phyloP scores from a whole-genome alignment of 1,140 invertebrate genomes.

The Calephelis nemesis region DNA sequence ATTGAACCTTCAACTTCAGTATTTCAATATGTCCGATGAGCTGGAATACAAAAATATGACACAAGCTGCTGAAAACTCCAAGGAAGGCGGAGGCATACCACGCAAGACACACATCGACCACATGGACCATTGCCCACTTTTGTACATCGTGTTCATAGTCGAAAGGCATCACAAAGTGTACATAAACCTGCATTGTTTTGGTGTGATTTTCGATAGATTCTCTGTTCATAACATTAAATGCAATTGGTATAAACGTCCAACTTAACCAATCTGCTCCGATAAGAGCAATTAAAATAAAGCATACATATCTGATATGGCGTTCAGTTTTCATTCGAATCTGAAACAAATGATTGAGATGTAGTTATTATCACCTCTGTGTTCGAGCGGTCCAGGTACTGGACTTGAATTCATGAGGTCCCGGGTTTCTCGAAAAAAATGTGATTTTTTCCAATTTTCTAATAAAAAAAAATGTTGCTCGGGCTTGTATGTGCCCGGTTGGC shows the following conservation, averaged over 20 bases:
- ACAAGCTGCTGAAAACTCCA: constrained; percentile 35
- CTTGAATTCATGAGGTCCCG: too few relatives aligned
- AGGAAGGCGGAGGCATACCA: constrained; percentile 32
- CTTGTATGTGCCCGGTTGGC: too few relatives aligned
- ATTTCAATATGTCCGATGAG: constrained; percentile 47
- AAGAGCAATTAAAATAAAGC: constrained; percentile 37
- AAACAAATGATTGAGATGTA: constrained; percentile 21
- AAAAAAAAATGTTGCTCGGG: too few relatives aligned
- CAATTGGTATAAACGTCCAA: constrained; percentile 37
- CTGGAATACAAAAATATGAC: constrained; percentile 43
- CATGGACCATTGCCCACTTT: constrained; percentile 38
- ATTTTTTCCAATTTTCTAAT: too few relatives aligned
- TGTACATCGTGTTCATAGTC: constrained; percentile 42
- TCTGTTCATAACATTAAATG: constrained; percentile 40
- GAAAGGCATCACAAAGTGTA: constrained; percentile 45
- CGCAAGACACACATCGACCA: constrained; percentile 24
- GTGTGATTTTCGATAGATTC: constrained; percentile 40
- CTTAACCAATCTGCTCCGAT: constrained; percentile 34
- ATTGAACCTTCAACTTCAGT: constrained; percentile 39
- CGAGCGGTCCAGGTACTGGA: too few relatives aligned
- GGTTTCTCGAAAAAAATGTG: too few relatives aligned
- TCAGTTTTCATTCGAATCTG: constrained; percentile 40
- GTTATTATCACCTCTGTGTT: too few relatives aligned
- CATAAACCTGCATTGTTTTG: constrained; percentile 35
- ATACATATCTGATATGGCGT: constrained; percentile 32